Evolutionary conservation across 2,113 vertebrate genomes (phyloP).

Genomic region (Eurypyga helias): DNA sequence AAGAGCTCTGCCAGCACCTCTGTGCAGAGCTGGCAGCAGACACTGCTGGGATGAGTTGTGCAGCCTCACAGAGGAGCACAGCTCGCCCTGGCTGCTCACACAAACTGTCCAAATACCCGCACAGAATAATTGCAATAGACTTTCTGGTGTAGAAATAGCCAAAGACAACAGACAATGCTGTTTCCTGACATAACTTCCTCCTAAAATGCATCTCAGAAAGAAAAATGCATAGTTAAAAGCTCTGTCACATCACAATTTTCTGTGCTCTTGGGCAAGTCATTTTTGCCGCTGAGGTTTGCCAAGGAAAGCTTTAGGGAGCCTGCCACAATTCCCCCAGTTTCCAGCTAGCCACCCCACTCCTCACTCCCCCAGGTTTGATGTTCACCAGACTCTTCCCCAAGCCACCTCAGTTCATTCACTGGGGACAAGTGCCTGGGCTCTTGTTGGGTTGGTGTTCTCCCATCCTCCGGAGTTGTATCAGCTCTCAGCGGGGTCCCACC

Average conservation of each 20-base stretch:
- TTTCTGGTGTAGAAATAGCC: background rate
- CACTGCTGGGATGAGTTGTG: background rate
- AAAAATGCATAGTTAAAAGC: background rate
- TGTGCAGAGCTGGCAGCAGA: background rate
- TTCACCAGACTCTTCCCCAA: background rate
- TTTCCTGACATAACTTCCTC: background rate
- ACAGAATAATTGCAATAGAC: background rate
- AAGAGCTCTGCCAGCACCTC: background rate
- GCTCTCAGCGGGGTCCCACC: background rate
- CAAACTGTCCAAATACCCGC: background rate
- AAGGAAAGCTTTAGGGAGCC: background rate
- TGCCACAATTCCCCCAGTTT: background rate
- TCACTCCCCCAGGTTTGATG: background rate
- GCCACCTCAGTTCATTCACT: background rate
- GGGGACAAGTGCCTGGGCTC: fast-evolving
- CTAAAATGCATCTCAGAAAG: background rate
- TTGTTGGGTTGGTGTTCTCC: background rate
- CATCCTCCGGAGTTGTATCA: background rate
- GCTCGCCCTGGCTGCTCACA: background rate
- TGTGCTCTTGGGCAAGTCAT: background rate
- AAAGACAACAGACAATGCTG: background rate
- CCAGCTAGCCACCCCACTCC: background rate
- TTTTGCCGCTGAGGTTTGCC: background rate
- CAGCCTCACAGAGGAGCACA: background rate
- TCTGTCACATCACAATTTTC: background rate